Base-by-base conservation (phyloP, 2,113 vertebrate genomes). In the Sinocyclocheilus grahami region DNA sequence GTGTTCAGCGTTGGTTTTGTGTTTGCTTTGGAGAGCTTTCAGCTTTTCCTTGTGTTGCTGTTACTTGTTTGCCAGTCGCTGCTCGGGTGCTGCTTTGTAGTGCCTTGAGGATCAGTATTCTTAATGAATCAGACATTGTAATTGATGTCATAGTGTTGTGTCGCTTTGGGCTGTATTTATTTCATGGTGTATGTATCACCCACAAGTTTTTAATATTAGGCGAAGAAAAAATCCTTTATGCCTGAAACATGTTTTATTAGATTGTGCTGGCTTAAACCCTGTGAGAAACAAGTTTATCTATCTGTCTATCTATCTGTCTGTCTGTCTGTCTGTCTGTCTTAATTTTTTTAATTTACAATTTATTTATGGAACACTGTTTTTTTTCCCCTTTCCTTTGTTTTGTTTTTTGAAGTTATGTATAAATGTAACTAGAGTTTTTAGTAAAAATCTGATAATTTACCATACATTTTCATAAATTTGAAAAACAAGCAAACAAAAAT, bases 11-110 rank as follows among this genome's bases (percentile, higher is more conserved):
- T 65, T 48, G 55, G 72, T 74, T 69, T 39, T 0, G 48, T 78
- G 51, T 80, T 86, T 83, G 83, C 51, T 63, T 14, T 87, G 82
- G 72, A 42, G 30, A 81, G 55, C 79, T 86, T 89, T 87, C 14
- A 48, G 1, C n/a, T 78, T 72, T 42, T n/a, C 20, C 60, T 39
- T 62, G n/a, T 62, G 65, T 63, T 12, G 63, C n/a, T 75, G 4
- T 55, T 85, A 20, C 37, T 53, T 1, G 53, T 33, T 79, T 62
- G 55, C 55, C 78, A 14, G 55, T 79, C 51, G 6, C 76, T 53
- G 48, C 75, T 53, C 14, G 14, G n/a, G 13, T 55, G 48, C 48
- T 62, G 60, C 6, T 63, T 48, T 27, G 2, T 65, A 81, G 22
- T 4, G 20, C 53, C 78, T 62, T 12, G 53, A 60, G 55, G 37